A percentile compares a stretch with the other conserved stretches of the same genome.
These are phyloP conservation scores for Papilio gigon DNA, from an alignment of 2,888 invertebrate genomes.

Conservation along the genomic window DNA sequence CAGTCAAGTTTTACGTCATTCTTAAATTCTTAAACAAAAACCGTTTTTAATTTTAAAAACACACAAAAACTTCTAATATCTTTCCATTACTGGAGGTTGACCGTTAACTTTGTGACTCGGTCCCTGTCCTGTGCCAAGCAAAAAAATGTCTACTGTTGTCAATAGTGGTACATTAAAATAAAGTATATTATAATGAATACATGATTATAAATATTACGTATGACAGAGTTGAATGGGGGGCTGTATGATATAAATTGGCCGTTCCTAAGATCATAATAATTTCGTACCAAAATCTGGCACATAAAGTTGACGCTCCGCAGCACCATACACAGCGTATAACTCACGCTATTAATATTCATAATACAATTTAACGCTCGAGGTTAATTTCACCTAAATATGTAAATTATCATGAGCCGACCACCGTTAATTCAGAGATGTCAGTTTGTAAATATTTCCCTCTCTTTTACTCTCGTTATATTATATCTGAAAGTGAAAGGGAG, in stretches of 20 bases:
- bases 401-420: conserved; percentile 84
- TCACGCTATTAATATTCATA: conserved; percentile 81
- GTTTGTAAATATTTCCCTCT: conserved; percentile 73
- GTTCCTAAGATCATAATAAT: conserved; percentile 45
- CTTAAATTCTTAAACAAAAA: no score
- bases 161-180: no score
- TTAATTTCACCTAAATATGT: conserved; percentile 84
- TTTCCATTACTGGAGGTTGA: no score
- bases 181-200: no score
- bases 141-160: no score
- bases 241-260: conserved; percentile 41
- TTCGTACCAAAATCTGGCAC: conserved; percentile 65
- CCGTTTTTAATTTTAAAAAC: no score
- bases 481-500: conserved; percentile 54
- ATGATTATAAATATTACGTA: neutral
- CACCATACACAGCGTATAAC: conserved; percentile 67
- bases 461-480: conserved; percentile 50
- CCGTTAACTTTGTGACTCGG: no score
- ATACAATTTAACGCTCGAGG: conserved; percentile 82
- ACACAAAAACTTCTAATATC: no score
- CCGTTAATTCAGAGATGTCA: conserved; percentile 80
- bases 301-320: conserved; percentile 64
- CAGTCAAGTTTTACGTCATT: neutral
- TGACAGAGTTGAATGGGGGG: neutral
- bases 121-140: no score